Conservation (phyloP, 2,888 invertebrate species). For the Lissonota sp. region DNA sequence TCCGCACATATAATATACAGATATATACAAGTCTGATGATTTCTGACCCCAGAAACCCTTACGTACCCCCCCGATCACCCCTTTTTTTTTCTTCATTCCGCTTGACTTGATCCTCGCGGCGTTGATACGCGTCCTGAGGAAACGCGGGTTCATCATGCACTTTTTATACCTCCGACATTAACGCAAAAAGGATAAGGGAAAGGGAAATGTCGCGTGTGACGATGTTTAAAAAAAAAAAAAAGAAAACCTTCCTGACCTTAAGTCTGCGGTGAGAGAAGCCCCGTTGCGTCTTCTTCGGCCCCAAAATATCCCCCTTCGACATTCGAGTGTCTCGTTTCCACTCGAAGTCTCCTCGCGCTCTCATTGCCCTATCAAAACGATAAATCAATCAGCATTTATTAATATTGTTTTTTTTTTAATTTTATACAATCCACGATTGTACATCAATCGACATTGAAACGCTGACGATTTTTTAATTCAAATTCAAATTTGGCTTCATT, state of each 20-base stretch:
- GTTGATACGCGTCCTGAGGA: constrained; percentile 25
- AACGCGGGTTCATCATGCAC: constrained; percentile 41
- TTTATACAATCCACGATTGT: too few species aligned
- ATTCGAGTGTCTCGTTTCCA: constrained; percentile 79
- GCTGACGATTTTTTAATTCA: background rate
- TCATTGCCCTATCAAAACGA: constrained; percentile 1
- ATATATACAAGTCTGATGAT: background rate
- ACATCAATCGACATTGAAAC: too few species aligned
- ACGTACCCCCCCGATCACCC: background rate
- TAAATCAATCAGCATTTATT: constrained; percentile 12
- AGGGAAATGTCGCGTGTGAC: constrained; percentile 69
- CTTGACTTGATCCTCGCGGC: constrained; percentile 35
- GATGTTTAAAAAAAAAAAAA: constrained; percentile 64
- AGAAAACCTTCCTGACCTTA: constrained; percentile 71
- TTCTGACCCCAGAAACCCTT: constrained; percentile 36
- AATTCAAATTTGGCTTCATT: background rate
- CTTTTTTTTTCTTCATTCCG: constrained; percentile 45
- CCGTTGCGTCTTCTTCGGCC: constrained; percentile 64
- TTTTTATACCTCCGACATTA: constrained; percentile 63
- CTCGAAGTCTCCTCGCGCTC: background rate
- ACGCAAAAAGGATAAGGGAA: constrained; percentile 56
- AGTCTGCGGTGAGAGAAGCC: constrained; percentile 82
- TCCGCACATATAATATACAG: background rate
- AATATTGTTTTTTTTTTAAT: background rate
- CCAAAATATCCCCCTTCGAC: constrained; percentile 19